Percentiles rank a stretch among this genome's conserved stretches.
These are phyloP conservation scores for Psilopsiagon aurifrons DNA, from an alignment of 2,113 vertebrate genomes.

Conservation along the genomic window DNA sequence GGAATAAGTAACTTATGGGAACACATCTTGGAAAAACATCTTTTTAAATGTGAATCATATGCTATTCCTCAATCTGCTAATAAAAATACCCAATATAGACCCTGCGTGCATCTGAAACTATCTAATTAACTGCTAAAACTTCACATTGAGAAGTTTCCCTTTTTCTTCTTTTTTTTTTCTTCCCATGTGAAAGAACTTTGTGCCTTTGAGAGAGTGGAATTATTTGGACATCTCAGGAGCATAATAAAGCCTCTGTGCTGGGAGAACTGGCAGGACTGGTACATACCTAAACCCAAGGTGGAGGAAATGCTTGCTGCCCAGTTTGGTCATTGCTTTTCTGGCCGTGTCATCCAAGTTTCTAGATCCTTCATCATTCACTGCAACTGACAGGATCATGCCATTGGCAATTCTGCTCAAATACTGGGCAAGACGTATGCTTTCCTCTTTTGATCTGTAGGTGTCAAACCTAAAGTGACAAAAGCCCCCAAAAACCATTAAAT, in stretches of 20 bases:
- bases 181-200: constrained; percentile 40
- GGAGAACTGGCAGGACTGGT: neutral
- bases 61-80: constrained; percentile 19
- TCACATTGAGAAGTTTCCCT: neutral
- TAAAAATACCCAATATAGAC: constrained; percentile 34
- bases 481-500: neutral
- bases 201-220: constrained; percentile 49
- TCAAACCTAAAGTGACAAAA: constrained; percentile 84
- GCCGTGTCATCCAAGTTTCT: constrained; percentile 90
- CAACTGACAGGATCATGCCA: constrained; percentile 86
- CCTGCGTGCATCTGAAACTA: neutral
- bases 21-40: constrained; percentile 23
- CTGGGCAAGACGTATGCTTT: constrained; percentile 87
- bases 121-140: constrained; percentile 47
- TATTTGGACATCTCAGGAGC: constrained; percentile 52
- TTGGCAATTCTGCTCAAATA: constrained; percentile 79
- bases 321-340: constrained; percentile 84
- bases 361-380: constrained; percentile 96
- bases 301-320: constrained; percentile 91
- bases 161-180: neutral
- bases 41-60: constrained; percentile 8
- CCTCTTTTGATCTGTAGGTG: constrained; percentile 89
- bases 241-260: constrained; percentile 64
- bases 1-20: neutral
- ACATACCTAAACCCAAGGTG: constrained; percentile 91